Base-by-base conservation (phyloP, 2,113 vertebrate species). In the Paramormyrops kingsleyae region DNA sequence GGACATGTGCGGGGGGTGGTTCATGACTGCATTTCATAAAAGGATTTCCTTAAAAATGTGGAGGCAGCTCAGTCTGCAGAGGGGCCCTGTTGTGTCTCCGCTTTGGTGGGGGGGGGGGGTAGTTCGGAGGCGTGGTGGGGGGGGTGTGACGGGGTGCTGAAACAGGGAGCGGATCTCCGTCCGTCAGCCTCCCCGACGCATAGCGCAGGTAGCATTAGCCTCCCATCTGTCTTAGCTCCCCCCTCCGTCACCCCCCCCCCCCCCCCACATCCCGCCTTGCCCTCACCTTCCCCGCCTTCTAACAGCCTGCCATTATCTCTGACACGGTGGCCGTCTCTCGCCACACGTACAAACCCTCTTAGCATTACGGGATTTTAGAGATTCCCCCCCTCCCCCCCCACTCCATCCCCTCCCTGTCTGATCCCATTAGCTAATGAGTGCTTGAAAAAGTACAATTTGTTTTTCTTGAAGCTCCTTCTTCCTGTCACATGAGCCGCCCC, bases 11-110 rank as follows among this genome's bases (percentile, higher is more conserved):
- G 56, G 59, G 90, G 42, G 21, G 59, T 1, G 87, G 92, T 86
- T 89, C 91, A 92, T 52, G 89, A 90, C 85, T 90, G 66, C 66
- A 49, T 90, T 90, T 88, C 70, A 90, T 87, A 88, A 90, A 87
- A 90, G 85, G 47, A 86, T 77, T 90, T 74, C 66, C 85, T 90
- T 52, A 87, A 74, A 46, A 89, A 50, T 80, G 46, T 31, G 66
- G 49, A 21, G 62, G 74, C 85, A 70, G 66, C 46, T 83, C 88
- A 31, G 70, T 27, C 70, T 86, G 83, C 62, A 89, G 19, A 44
- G 42, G 19, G 17, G 42, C 31, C 31, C 84, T 50, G 83, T 89
- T 86, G 84, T 21, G 24, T 87, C 59, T 27, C 15, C 5, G 24
- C 44, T 74, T 35, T 42, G 35, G n/a, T n/a, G n/a, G n/a, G n/a